A percentile compares a stretch with the other conserved stretches of the same genome.
These are phyloP conservation scores for Hozukius guyotensis DNA, from an alignment of 2,797 vertebrate species.

Conservation along the genomic window DNA sequence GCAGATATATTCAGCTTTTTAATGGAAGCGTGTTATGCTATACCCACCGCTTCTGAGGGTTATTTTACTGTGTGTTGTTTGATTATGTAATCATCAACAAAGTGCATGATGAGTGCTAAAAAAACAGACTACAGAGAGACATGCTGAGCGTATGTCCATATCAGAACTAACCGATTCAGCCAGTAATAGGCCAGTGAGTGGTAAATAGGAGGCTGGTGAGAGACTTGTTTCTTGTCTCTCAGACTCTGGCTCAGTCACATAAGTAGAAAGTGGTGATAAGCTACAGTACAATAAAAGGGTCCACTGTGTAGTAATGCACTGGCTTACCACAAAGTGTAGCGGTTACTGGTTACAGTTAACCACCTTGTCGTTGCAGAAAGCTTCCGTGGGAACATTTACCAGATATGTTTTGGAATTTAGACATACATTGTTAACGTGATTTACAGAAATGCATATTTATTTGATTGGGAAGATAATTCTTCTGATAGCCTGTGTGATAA, in stretches of 20 bases:
- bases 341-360: neutral
- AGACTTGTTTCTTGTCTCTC: neutral
- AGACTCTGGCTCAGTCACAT: neutral
- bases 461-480: neutral
- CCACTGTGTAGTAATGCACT: neutral
- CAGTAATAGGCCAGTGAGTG: neutral
- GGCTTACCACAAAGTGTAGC: neutral
- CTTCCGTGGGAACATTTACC: neutral
- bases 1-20: conserved; percentile 21
- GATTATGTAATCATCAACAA: conserved; percentile 29
- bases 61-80: conserved; percentile 8
- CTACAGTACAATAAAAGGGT: neutral
- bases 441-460: neutral
- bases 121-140: conserved; percentile 9
- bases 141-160: neutral
- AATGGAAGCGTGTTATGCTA: neutral
- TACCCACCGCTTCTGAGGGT: neutral
- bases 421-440: neutral
- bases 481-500: neutral
- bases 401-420: neutral
- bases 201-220: neutral
- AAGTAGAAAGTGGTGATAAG: neutral
- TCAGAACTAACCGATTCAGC: neutral
- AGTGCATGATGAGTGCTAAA: conserved; percentile 1
- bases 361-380: neutral